These are phyloP conservation scores for Austrolebias charrua DNA, from an alignment of 2,797 vertebrate genomes.

Conservation along the genomic window DNA sequence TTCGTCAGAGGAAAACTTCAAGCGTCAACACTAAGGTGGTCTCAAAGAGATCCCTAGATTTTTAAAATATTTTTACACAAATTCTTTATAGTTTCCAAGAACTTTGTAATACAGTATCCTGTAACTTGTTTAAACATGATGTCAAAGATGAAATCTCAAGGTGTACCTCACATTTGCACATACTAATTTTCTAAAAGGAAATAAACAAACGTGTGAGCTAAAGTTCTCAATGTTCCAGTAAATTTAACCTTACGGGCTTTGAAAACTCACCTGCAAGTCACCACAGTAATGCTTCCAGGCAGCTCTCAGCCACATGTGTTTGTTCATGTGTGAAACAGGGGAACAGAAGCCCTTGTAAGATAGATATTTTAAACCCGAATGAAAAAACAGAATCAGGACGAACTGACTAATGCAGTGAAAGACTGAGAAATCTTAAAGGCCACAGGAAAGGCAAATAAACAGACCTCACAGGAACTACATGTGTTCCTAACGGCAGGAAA, in stretches of 20 bases:
- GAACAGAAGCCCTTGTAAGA: conserved; percentile 15
- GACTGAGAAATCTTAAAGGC: conserved; percentile 45
- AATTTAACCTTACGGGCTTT: conserved; percentile 5
- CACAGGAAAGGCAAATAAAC: conserved; percentile 72
- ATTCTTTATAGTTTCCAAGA: background rate
- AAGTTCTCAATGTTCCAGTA: conserved; percentile 8
- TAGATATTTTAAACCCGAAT: conserved; percentile 31
- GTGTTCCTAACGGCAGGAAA: conserved; percentile 65
- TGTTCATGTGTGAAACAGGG: conserved; percentile 10
- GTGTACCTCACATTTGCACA: background rate
- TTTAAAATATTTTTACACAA: background rate
- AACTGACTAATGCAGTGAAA: conserved; percentile 36
- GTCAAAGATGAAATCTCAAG: background rate
- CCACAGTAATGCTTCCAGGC: background rate
- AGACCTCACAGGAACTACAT: conserved; percentile 56
- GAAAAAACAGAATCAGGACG: conserved; percentile 46
- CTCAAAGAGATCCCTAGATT: background rate
- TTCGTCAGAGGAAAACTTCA: background rate
- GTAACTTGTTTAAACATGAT: conserved; percentile 3
- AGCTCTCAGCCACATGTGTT: conserved; percentile 12
- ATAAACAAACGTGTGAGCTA: background rate
- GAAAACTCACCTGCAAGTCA: conserved; percentile 7
- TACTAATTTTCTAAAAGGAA: background rate
- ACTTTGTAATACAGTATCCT: background rate
- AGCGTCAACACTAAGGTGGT: background rate